These are phyloP conservation scores for Adelosebastes latens DNA, from an alignment of 2,797 vertebrate genomes.

Conservation along the genomic window DNA sequence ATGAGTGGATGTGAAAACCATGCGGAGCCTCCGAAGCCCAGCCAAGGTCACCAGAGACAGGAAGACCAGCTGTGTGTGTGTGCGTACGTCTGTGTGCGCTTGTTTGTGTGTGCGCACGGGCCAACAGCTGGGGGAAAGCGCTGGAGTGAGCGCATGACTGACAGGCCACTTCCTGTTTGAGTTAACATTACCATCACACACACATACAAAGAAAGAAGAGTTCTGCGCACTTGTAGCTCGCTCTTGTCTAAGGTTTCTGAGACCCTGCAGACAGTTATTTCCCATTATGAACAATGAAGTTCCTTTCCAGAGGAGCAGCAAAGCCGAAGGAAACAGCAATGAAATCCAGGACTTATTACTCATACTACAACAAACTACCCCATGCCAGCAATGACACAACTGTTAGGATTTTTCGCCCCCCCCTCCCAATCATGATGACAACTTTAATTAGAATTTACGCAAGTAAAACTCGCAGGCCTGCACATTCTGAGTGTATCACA, in stretches of 20 bases:
- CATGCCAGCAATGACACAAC: conserved; percentile 77
- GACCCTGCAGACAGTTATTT: conserved; percentile 63
- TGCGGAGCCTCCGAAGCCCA: conserved; percentile 61
- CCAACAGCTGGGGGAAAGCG: conserved; percentile 77
- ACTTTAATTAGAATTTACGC: conserved; percentile 76
- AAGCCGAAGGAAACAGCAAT: conserved; percentile 63
- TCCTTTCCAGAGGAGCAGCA: conserved; percentile 54
- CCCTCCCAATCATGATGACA: conserved; percentile 67
- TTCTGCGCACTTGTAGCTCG: conserved; percentile 39
- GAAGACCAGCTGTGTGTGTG: conserved; percentile 77
- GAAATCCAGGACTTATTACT: conserved; percentile 74
- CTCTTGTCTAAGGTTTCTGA: conserved; percentile 61
- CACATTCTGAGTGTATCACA: conserved; percentile 56
- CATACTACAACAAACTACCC: conserved; percentile 69
- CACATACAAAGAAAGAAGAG: conserved; percentile 25
- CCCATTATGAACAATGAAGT: conserved; percentile 60
- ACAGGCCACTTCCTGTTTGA: conserved; percentile 83
- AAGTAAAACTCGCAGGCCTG: conserved; percentile 70
- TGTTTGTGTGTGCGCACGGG: conserved; percentile 64
- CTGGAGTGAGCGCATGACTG: conserved; percentile 70
- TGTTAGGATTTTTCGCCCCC: conserved; percentile 40
- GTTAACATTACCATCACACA: conserved; percentile 69
- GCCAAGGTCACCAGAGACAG: conserved; percentile 78
- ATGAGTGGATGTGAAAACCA: conserved; percentile 77
- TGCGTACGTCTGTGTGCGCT: conserved; percentile 49